Evolutionary conservation across 2,797 vertebrate species (phyloP), one percentile per base, ranked within the genome.

Genomic region (Amniataba percoides): DNA sequence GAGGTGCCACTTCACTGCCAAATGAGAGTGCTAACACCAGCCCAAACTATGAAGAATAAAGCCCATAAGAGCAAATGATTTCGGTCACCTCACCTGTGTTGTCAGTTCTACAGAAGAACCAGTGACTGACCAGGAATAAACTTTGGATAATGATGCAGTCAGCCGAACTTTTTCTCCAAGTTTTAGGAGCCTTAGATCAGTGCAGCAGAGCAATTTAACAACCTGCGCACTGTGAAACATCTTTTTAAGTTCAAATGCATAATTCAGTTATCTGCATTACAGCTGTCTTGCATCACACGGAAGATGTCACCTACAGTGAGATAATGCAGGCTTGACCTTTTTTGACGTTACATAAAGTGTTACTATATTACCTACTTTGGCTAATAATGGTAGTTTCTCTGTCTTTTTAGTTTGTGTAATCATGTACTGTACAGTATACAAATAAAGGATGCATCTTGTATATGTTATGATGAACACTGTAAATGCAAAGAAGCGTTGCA

Each of bases 231-330:
- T 18, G 67, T 23, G 52, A 69, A 70, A 56, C 68, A 63, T 70
- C 75, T 75, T 74, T 88, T 61, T 60, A 83, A 73, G 53, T 85
- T 63, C 72, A 86, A 42, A 86, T 88, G 66, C 75, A 89, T 88
- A 39, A 86, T 88, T 86, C 77, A 90, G 53, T 65, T 57, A 66
- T 83, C 55, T 74, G 78, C 69, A 88, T 92, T 91, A 84, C 90
- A 87, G 67, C 76, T 49, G 75, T 53, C 72, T 91, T 91, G 83
- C 90, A 87, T 92, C 88, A 91, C 72, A 70, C 66, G 63, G 66
- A 70, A 69, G 60, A 71, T 55, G 58, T 79, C 80, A 82, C 69
- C 66, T 77, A 61, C 67, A 70, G 72, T 66, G 62, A 73, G 61
- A 55, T 71, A 80, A 83, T 64, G 55, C 48, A 73, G 71, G 8